Evolutionary conservation across 2,888 invertebrate species (phyloP).

Genomic region (Horisme vitalbata): DNA sequence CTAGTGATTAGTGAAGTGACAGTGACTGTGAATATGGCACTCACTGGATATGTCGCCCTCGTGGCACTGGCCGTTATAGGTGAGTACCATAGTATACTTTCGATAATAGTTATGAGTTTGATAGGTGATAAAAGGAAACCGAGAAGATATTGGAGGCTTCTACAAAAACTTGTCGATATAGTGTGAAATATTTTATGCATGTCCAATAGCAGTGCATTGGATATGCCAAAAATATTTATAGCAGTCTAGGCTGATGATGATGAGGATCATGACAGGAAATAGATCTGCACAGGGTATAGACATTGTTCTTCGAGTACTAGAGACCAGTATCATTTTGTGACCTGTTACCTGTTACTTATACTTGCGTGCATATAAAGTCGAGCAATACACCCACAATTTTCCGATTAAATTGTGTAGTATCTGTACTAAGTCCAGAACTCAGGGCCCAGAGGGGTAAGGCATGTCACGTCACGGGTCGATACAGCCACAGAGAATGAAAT

Average conservation of each 20-base stretch:
- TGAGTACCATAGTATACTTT: conserved; percentile 49
- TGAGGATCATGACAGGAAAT: too few relatives aligned
- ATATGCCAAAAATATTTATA: too few relatives aligned
- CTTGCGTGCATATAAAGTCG: conserved; percentile 9
- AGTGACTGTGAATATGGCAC: conserved; percentile 66
- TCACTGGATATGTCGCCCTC: conserved; percentile 65
- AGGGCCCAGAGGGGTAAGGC: conserved; percentile 26
- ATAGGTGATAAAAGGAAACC: too few relatives aligned
- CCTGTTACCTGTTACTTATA: not conserved
- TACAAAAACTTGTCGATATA: too few relatives aligned
- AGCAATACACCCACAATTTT: not conserved
- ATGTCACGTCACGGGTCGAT: conserved; percentile 59
- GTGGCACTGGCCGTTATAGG: conserved; percentile 72
- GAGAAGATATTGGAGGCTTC: too few relatives aligned
- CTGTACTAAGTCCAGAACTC: conserved; percentile 2
- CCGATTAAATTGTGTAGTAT: not conserved
- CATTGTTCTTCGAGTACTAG: too few relatives aligned
- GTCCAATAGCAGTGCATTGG: too few relatives aligned
- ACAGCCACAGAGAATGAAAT: conserved; percentile 33
- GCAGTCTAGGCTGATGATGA: too few relatives aligned
- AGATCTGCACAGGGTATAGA: too few relatives aligned
- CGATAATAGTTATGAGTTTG: not conserved
- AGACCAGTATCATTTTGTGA: too few relatives aligned
- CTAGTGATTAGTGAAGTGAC: conserved; percentile 72
- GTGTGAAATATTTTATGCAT: too few relatives aligned